Evolutionary conservation across 2,888 invertebrate species (phyloP), one percentile per base, ranked within the genome.

Genomic region (Carcina quercana): DNA sequence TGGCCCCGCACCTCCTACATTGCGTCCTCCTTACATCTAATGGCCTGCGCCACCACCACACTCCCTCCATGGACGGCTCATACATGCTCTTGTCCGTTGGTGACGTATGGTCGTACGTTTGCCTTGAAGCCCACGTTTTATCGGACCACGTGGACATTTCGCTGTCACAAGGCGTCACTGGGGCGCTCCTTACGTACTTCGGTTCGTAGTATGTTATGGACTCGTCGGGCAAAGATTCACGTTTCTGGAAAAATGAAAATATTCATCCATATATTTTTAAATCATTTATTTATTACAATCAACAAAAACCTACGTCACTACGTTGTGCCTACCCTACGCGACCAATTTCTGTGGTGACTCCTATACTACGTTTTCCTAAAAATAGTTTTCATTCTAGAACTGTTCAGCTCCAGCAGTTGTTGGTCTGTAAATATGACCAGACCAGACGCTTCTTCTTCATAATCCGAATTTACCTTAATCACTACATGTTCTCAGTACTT

Each of bases 101-200:
- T 37, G 59, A 59, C 28, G 52, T 48, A 17, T 28, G 26, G 5
- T 36, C 40, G 17, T 41, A 37, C 25, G 32, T 30, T 8, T 36
- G 32, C 4, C 34, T 34, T 21, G 34, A 19, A 4, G 19, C n/a
- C 53, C 67, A 59, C 15, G 57, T 49, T 37, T 58, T 53, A 25
- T 66, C 70, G 1, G 75, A 69, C 78, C 78, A 78, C 2, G 66
- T 66, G 2, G 75, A 65, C 29, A 63, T 59, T 41, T 73, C 79
- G 46, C 70, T 75, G 37, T 82, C 80, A 50, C 80, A 75, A n/a
- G 82, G 82, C 7, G 82, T 82, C 3, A 79, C 78, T 10, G 82
- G 82, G 3, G 80, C 82, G 43, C 80, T 82, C 38, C 66, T 67
- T 25, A 53, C 59, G 17, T 67, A 60, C 58, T 72, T 74, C n/a